Base-by-base conservation (phyloP, 2,113 vertebrate genomes). In the Caranx ignobilis region DNA sequence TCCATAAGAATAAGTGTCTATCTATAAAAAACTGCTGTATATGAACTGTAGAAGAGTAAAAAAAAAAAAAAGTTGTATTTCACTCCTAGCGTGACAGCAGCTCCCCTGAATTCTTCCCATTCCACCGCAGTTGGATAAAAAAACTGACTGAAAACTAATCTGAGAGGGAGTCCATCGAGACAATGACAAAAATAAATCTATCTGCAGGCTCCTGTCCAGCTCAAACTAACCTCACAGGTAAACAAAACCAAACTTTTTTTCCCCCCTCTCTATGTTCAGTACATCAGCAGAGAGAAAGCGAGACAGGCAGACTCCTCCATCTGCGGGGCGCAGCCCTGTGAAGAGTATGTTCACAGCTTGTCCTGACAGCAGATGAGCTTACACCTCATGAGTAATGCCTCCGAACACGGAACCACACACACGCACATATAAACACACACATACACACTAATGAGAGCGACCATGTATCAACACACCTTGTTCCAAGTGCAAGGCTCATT, bases 311-410 rank as follows among this genome's bases (percentile, higher is more conserved):
- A 76, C 75, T 83, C 66, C 47, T 87, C 78, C 59, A 64, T 87
- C 83, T 66, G 78, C 41, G 78, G 77, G 71, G 59, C 35, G 63
- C 82, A 48, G 79, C 82, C 88, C 81, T 56, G 71, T 61, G 63
- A 89, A 76, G 71, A 89, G 61, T 77, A 59, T 84, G 84, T 87
- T 91, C 82, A 81, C 91, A 91, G 85, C 83, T 90, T 92, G 88
- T 85, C 83, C 87, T 74, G 86, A 92, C 86, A 88, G 88, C 86
- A 80, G 79, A 87, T 75, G 82, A 81, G 79, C 84, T 84, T 79
- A 87, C 88, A 81, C 77, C 81, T 88, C 82, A 88, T 84, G 86
- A 86, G 84, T 87, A 81, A 81, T 77, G 73, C 77, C 54, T 65
- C 82, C 35, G 41, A 78, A 83, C 76, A 87, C 66, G 9, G 34